phyloP scores from a whole-genome alignment of 2,888 invertebrate genomes.

The Thecophora atra region DNA sequence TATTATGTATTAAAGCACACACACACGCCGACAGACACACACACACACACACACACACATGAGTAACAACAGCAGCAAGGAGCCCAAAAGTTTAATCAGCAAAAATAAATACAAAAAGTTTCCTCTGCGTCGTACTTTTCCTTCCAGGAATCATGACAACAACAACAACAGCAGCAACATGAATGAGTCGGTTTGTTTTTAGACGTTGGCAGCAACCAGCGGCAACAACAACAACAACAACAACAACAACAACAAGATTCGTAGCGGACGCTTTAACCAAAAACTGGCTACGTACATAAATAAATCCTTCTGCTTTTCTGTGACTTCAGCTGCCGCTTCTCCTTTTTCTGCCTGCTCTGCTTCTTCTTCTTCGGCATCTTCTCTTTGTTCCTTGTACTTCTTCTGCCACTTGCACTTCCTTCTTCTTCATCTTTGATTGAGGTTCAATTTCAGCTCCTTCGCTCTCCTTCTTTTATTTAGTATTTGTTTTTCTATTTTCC shows the following conservation, averaged over 20 bases:
- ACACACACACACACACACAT: slow-evolving; percentile 45
- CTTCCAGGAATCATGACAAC: not conserved
- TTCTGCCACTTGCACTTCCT: not conserved
- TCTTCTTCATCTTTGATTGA: slow-evolving; percentile 6
- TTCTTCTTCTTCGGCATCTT: slow-evolving; percentile 1
- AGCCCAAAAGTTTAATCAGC: slow-evolving; percentile 31
- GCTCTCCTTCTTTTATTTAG: too few species aligned
- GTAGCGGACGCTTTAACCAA: slow-evolving; percentile 45
- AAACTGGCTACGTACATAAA: slow-evolving; percentile 32
- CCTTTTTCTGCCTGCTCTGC: not conserved
- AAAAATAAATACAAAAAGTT: slow-evolving; percentile 35
- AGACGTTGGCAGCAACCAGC: too few species aligned
- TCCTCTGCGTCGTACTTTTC: slow-evolving; percentile 14
- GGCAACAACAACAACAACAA: slow-evolving; percentile 8
- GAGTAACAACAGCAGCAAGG: slow-evolving; percentile 41
- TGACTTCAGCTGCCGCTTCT: not conserved
- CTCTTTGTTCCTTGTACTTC: not conserved
- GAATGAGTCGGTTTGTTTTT: not conserved
- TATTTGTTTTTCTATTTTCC: too few species aligned
- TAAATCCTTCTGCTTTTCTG: not conserved
- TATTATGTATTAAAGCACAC: slow-evolving; percentile 59
- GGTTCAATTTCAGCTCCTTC: too few species aligned
- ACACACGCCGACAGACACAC: slow-evolving; percentile 46
- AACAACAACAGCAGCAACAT: not conserved
- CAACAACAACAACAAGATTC: slow-evolving; percentile 3